Base-by-base conservation (phyloP, 2,888 invertebrate species). In the Crioceris asparagi region DNA sequence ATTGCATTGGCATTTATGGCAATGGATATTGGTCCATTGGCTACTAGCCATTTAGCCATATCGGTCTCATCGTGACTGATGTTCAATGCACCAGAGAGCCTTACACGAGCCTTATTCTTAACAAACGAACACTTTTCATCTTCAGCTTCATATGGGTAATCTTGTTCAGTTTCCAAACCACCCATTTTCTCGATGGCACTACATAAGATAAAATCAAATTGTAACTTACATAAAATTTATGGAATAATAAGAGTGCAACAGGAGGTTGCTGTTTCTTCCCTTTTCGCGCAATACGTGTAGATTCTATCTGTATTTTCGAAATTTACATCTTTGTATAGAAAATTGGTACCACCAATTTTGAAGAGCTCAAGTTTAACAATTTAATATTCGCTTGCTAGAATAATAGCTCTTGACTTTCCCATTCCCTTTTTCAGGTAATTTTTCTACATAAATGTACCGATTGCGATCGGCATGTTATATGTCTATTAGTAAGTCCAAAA, bases 1-100 rank as follows among this genome's bases (percentile, higher is more conserved):
- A 96, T 93, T 0, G 88, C 92, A 63, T 91, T 88, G 1, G 94
- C 94, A 61, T 96, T 96, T 51, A 96, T 84, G 54, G 86, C 94
- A 54, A 96, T 90, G 17, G 93, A 85, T 51, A 96, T 90, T 1
- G 96, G 96, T 34, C 94, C 96, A 61, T 93, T 84, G 45, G 74
- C 59, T 10, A 81, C 73, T 16, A 96, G 68, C 91, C 92, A 96
- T 55, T 84, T 78, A 14, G 88, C 88, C 82, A 96, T 92, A 39
- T 83, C 79, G 0, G 78, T 80, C 66, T 96, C 96, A 63, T 94
- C 77, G 35, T 75, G 73, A 29, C 90, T 82, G 45, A 94, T 82
- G 60, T 91, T 90, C 2, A 94, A 71, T 11, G 85, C 86, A 6
- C 87, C 82, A 7, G 71, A 70, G 26, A 92, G 74, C 51, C 75